Conservation (phyloP, 2,113 vertebrate species). For the Mormyrus lacerda region DNA sequence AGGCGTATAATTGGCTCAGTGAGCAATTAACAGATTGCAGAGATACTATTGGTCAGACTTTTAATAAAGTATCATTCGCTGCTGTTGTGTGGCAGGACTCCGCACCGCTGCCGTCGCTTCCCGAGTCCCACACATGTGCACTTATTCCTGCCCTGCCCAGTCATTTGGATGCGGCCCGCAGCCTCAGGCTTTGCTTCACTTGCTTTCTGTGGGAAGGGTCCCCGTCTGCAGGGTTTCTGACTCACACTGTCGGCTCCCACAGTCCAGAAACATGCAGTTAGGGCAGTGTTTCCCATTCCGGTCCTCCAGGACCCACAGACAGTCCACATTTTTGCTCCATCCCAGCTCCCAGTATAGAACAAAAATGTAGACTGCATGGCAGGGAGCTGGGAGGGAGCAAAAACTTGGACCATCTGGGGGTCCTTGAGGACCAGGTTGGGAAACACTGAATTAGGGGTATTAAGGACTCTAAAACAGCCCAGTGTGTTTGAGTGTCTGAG, state of each 20-base stretch:
- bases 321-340: neutral
- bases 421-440: neutral
- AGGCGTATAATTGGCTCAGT: constrained; percentile 48
- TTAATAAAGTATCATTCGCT: constrained; percentile 37
- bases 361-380: neutral
- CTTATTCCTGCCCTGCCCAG: neutral
- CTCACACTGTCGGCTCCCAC: neutral
- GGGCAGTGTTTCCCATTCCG: neutral
- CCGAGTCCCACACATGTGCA: neutral
- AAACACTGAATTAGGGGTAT: neutral
- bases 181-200: neutral
- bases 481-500: neutral
- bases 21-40: constrained; percentile 45
- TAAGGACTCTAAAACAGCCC: neutral
- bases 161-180: neutral
- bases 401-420: neutral
- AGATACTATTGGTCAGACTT: constrained; percentile 43
- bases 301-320: neutral
- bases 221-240: neutral
- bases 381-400: neutral
- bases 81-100: neutral
- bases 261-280: neutral
- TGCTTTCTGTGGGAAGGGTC: neutral
- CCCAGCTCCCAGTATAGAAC: neutral
- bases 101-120: neutral